A percentile compares a stretch with the other conserved stretches of the same genome.
Conservation (phyloP, 2,113 vertebrate genomes). For the Mixornis gularis region DNA sequence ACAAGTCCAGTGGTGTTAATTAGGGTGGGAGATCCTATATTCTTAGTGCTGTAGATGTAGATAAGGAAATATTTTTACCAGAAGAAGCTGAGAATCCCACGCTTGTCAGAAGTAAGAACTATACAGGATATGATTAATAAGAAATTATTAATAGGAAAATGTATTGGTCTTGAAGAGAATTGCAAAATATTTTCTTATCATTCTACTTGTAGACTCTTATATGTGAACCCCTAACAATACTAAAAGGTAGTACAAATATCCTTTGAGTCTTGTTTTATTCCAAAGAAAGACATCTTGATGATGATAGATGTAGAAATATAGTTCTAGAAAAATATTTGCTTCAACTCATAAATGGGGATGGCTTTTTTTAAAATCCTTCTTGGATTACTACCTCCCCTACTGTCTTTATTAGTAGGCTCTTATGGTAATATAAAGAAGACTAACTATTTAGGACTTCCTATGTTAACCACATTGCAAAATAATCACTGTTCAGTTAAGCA, state of each 20-base stretch:
- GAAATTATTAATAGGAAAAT: neutral
- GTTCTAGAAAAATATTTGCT: neutral
- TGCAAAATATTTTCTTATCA: neutral
- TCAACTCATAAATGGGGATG: neutral
- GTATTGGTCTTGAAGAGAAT: neutral
- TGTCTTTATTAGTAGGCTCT: neutral
- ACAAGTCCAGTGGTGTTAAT: neutral
- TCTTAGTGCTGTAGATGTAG: neutral
- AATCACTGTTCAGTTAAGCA: neutral
- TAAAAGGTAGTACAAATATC: neutral
- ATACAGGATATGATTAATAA: neutral
- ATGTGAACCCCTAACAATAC: neutral
- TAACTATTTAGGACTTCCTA: neutral
- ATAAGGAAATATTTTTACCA: neutral
- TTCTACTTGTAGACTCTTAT: neutral
- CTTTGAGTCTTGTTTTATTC: neutral
- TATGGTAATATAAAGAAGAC: neutral
- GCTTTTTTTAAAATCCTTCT: neutral
- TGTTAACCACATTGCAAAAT: neutral
- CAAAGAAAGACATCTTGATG: neutral
- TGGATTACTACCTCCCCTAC: neutral
- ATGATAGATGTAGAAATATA: neutral
- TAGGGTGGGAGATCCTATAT: neutral
- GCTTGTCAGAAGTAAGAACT: neutral
- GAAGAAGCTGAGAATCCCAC: neutral